Evolutionary conservation across 2,797 vertebrate genomes (phyloP), one percentile per base, ranked within the genome.

Genomic region (Pseudopleuronectes americanus): DNA sequence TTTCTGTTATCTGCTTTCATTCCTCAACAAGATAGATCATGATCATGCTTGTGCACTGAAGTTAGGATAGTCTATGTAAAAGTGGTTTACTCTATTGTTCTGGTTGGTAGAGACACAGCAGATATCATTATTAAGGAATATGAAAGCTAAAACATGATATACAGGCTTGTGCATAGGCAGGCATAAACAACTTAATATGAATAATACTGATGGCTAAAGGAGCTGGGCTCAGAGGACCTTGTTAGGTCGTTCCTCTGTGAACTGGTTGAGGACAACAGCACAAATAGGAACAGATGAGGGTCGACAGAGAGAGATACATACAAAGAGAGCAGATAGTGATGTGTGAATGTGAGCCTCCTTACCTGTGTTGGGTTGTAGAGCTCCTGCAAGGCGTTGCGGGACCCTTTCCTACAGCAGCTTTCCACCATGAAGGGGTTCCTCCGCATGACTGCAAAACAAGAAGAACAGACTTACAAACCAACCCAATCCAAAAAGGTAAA

Each of bases 321-420:
- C 13, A 38, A 47, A 49, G 12, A 22, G 13, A 28, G 33, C 0
- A 9, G 36, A 38, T 38, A 13, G 66, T 28, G 22, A 22, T 21
- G n/a, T 10, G 3, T 21, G 8, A 7, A 5, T 41, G 22, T n/a
- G 1, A 41, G 51, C 49, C 0, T 79, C 65, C 38, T 91, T 16
- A 99, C 98, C 96, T 98, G 96, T 43, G 93, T 95, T 16, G 97
- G 97, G 90, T 93, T 97, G 94, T 99, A 98, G 67, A 99, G 96
- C 21, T 99, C 97, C 85, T 97, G 96, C 43, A 99, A 92, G 0
- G 98, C 97, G 41, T 96, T 98, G 73, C 96, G 94, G 17, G 97
- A 97, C 41, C 96, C 96, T 91, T 97, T 99, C 84, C 95, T 92
- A 80, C 97, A 98, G 90, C 97, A 98, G 85, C 96, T 95, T 69